Evolutionary conservation across 2,113 vertebrate species (phyloP).

Genomic region (Rattus rattus): DNA sequence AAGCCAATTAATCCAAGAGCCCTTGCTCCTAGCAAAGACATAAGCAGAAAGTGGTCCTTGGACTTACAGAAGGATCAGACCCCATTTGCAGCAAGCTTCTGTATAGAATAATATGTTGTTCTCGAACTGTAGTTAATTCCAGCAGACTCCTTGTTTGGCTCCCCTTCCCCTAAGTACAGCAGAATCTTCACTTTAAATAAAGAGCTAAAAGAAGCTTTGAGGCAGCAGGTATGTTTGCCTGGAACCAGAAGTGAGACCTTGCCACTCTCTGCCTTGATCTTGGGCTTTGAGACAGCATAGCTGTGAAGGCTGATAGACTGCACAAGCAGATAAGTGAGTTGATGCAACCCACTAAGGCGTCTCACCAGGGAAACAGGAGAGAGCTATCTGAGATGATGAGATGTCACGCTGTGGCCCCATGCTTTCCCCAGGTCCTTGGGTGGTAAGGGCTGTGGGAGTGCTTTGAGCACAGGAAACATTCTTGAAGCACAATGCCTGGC

Average conservation of each 20-base stretch:
- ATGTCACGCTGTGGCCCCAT: fast-evolving
- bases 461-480: background rate
- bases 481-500: background rate
- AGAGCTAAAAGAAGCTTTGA: background rate
- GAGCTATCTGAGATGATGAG: background rate
- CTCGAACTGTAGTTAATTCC: fast-evolving
- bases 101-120: background rate
- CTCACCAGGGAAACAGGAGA: background rate
- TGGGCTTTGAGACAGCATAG: background rate
- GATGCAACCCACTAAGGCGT: background rate
- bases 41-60: background rate
- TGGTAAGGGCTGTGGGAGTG: background rate
- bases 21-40: background rate
- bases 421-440: background rate
- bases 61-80: background rate
- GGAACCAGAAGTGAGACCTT: background rate
- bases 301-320: background rate
- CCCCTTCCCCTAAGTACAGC: no score
- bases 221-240: background rate
- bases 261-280: background rate
- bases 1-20: background rate
- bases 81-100: background rate
- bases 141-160: background rate
- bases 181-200: no score
- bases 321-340: background rate